A percentile compares a stretch with the other conserved stretches of the same genome.
phyloP scores from a whole-genome alignment of 2,797 vertebrate genomes.

The Muscicapa striata region DNA sequence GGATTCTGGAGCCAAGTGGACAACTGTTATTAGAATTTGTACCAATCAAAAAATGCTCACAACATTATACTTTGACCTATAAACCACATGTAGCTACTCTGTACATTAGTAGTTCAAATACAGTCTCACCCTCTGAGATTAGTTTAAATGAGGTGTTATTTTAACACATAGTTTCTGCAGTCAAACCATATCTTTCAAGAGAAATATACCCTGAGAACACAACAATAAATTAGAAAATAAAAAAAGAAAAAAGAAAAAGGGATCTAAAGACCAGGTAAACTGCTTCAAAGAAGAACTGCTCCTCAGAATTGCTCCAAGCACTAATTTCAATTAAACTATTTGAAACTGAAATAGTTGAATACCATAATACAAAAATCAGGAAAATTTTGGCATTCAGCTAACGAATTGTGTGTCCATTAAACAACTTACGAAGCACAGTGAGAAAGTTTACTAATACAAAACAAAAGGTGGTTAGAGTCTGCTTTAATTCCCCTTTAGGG shows the following conservation, averaged over 20 bases:
- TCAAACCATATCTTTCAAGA: neutral
- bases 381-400: neutral
- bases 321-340: conserved; percentile 10
- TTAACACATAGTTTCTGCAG: conserved; percentile 9
- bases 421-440: conserved; percentile 11
- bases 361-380: neutral
- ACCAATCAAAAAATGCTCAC: conserved; percentile 54
- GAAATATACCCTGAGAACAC: neutral
- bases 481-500: neutral
- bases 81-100: conserved; percentile 45
- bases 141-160: conserved; percentile 48
- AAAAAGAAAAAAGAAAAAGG: neutral
- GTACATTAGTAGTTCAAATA: conserved; percentile 65
- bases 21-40: conserved; percentile 57
- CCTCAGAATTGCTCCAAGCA: neutral
- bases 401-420: neutral
- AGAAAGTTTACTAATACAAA: conserved; percentile 25
- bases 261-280: neutral
- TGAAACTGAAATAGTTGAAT: conserved; percentile 15
- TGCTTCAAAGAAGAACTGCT: neutral
- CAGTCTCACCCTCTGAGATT: conserved; percentile 29
- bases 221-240: neutral
- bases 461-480: conserved; percentile 27
- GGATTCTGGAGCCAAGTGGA: conserved; percentile 54
- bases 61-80: conserved; percentile 66